Conservation (phyloP, 2,888 invertebrate species). For the Erynnis tages region DNA sequence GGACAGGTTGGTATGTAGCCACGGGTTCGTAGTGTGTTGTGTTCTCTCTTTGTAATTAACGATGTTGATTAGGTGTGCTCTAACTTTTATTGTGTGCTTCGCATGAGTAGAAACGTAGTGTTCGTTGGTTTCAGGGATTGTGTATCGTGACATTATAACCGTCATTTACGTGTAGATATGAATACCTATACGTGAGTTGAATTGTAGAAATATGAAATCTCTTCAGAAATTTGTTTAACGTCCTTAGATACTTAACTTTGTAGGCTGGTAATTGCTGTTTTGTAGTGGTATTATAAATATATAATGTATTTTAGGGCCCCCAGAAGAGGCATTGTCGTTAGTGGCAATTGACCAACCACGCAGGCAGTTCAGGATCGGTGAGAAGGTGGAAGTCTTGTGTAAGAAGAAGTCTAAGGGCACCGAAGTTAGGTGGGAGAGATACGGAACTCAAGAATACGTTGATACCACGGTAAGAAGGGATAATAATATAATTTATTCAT, state of each 20-base stretch:
- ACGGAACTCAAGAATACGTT: slow-evolving; percentile 60
- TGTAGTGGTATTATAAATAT: background rate
- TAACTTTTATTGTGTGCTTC: slow-evolving; percentile 15
- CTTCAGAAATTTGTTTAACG: too few relatives aligned
- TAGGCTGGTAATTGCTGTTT: background rate
- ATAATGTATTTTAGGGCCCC: slow-evolving; percentile 49
- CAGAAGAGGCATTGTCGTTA: slow-evolving; percentile 39
- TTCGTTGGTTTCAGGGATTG: background rate
- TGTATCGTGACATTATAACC: too few relatives aligned
- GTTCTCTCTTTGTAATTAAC: background rate
- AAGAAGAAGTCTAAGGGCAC: slow-evolving; percentile 42
- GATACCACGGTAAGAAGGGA: slow-evolving; percentile 54
- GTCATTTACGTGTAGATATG: background rate
- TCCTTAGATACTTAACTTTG: too few relatives aligned
- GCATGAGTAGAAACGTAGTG: slow-evolving; percentile 18
- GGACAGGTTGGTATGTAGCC: background rate
- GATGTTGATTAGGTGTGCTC: background rate
- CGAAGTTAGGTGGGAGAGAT: slow-evolving; percentile 51
- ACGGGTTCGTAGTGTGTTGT: slow-evolving; percentile 3
- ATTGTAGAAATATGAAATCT: too few relatives aligned
- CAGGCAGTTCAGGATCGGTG: slow-evolving; percentile 55
- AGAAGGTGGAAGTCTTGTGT: slow-evolving; percentile 62
- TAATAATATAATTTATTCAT: too few relatives aligned
- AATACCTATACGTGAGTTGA: too few relatives aligned
- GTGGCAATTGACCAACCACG: slow-evolving; percentile 66